Evolutionary conservation across 2,113 vertebrate species (phyloP).

Genomic region (Pristiophorus japonicus): DNA sequence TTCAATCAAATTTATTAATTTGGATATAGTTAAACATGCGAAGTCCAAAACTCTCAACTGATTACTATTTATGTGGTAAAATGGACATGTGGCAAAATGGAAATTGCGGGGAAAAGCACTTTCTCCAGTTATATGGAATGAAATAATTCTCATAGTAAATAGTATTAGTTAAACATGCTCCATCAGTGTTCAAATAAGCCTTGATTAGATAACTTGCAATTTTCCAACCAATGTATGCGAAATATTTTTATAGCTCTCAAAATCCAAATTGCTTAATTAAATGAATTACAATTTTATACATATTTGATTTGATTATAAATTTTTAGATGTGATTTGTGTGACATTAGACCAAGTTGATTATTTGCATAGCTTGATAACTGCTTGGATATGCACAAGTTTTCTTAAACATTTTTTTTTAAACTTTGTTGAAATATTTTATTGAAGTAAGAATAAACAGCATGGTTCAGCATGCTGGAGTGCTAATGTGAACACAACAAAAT

Average conservation of each 20-base stretch:
- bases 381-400: background rate
- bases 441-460: background rate
- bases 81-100: background rate
- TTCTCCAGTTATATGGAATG: background rate
- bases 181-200: background rate
- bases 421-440: background rate
- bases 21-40: background rate
- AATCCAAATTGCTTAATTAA: conserved; percentile 5
- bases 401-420: background rate
- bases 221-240: background rate
- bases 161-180: background rate
- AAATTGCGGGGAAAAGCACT: background rate
- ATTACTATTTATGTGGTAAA: background rate
- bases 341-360: background rate
- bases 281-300: conserved; percentile 7
- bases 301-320: conserved; percentile 11
- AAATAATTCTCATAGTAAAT: background rate
- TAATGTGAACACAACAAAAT: background rate
- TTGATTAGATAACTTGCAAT: background rate
- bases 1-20: background rate
- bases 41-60: background rate
- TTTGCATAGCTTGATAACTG: background rate
- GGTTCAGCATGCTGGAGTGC: no score
- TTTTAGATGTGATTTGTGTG: background rate
- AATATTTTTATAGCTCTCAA: conserved; percentile 1